Percentiles rank a stretch among this genome's conserved stretches.
Conservation (phyloP, 2,797 vertebrate species). For the Toxotes lorentzi region DNA sequence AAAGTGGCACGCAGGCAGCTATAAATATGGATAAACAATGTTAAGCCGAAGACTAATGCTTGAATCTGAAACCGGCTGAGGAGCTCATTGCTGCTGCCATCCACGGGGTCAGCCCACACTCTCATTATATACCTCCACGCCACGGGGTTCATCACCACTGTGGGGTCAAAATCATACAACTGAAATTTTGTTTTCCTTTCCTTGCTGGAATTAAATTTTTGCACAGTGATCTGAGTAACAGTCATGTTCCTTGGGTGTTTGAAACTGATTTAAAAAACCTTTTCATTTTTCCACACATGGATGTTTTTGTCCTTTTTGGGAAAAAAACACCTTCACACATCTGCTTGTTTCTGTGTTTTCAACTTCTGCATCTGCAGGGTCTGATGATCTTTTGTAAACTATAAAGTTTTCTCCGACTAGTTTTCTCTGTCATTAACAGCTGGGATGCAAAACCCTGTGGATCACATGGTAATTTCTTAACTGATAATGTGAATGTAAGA, state of each 20-base stretch:
- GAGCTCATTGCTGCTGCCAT: neutral
- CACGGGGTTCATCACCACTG: neutral
- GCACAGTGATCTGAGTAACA: neutral
- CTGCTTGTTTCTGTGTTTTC: neutral
- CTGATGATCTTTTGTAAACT: neutral
- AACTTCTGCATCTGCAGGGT: neutral
- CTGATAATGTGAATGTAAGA: neutral
- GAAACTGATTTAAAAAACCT: neutral
- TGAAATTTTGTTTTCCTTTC: neutral
- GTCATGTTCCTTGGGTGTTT: neutral
- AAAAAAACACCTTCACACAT: neutral
- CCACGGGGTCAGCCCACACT: neutral
- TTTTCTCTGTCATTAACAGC: neutral
- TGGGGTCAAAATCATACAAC: neutral
- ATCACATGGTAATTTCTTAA: neutral
- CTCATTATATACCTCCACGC: neutral
- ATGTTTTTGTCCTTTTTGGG: neutral
- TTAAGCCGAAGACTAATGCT: neutral
- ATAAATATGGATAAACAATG: slow-evolving; percentile 22
- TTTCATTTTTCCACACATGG: neutral
- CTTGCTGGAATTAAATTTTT: neutral
- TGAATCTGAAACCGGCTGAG: slow-evolving; percentile 1
- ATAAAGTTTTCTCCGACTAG: neutral
- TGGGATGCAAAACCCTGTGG: neutral
- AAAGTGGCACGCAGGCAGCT: neutral